These are phyloP conservation scores for Drosophila aff. DNA, from an alignment of 1,140 invertebrate genomes.

Conservation along the genomic window DNA sequence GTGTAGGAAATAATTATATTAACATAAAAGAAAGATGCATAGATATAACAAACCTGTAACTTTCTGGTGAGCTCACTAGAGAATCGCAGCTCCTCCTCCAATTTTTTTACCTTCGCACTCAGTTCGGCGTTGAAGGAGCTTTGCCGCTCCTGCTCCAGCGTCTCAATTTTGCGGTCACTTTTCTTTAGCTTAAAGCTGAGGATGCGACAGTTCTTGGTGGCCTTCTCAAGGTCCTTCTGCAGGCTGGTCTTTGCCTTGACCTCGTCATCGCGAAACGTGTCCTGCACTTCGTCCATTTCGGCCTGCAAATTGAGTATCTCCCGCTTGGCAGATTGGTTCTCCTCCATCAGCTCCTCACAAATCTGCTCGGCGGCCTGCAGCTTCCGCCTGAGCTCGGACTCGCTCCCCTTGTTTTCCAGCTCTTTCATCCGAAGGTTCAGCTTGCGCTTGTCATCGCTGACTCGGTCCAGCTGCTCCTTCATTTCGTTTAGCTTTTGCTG, in stretches of 20 bases:
- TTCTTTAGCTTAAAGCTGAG: slow-evolving; percentile 99
- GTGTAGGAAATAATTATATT: neutral
- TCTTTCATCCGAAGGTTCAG: slow-evolving; percentile 90
- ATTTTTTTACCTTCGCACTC: slow-evolving; percentile 89
- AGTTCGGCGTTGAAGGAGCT: slow-evolving; percentile 87
- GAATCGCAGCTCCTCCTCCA: slow-evolving; percentile 94
- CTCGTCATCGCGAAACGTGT: slow-evolving; percentile 98
- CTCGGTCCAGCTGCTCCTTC: slow-evolving; percentile 91
- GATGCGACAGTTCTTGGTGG: slow-evolving; percentile 99
- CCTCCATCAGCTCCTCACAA: slow-evolving; percentile 97
- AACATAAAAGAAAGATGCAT: neutral
- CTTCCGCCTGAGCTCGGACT: slow-evolving; percentile 92
- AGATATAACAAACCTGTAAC: slow-evolving; percentile 85
- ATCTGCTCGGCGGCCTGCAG: slow-evolving; percentile 93
- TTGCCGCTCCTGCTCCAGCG: slow-evolving; percentile 94
- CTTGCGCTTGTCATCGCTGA: slow-evolving; percentile 93
- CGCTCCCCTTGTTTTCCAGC: slow-evolving; percentile 87
- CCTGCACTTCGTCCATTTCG: slow-evolving; percentile 99
- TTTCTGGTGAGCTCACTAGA: slow-evolving; percentile 90
- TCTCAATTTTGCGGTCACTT: slow-evolving; percentile 95
- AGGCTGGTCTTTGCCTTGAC: slow-evolving; percentile 98
- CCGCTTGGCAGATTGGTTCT: slow-evolving; percentile 97
- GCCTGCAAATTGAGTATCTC: slow-evolving; percentile 97
- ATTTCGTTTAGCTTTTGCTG: slow-evolving; percentile 94
- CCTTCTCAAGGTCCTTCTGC: slow-evolving; percentile 96